phyloP scores from a whole-genome alignment of 2,888 invertebrate genomes.

The Caenorhabditis sp. region DNA sequence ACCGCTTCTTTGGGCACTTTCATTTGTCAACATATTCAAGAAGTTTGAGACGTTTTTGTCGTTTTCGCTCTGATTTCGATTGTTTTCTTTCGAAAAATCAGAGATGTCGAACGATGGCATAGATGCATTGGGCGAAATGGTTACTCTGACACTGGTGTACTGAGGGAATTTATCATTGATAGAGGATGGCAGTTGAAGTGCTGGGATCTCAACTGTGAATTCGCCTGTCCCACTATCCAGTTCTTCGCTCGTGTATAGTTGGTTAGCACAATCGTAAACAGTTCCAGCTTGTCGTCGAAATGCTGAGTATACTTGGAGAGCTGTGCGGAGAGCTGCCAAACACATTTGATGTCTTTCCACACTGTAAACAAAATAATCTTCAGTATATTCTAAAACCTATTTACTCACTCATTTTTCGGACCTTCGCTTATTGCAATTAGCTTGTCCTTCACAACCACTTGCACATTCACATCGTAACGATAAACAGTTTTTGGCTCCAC shows the following conservation, averaged over 20 bases:
- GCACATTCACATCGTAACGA: slow-evolving; percentile 13
- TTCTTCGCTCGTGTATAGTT: slow-evolving; percentile 10
- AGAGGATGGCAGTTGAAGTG: not conserved
- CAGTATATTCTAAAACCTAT: too few relatives aligned
- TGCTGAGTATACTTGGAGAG: slow-evolving; percentile 11
- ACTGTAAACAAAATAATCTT: not conserved
- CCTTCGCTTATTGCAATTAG: not conserved
- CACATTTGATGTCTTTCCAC: slow-evolving; percentile 9
- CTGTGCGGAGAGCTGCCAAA: slow-evolving; percentile 12
- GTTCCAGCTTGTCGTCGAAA: slow-evolving; percentile 2
- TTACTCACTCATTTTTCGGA: slow-evolving; percentile 1
- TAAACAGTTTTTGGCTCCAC: slow-evolving; percentile 15
- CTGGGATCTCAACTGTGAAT: not conserved
- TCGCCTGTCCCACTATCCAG: too few relatives aligned
- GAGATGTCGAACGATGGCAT: not conserved
- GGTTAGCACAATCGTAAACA: slow-evolving; percentile 6
- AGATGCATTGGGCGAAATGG: not conserved
- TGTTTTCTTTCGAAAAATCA: slow-evolving; percentile 9
- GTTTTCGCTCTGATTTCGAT: slow-evolving; percentile 10
- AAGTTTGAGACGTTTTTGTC: slow-evolving; percentile 22
- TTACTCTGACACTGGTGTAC: not conserved
- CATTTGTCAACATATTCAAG: slow-evolving; percentile 24
- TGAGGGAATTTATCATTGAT: not conserved
- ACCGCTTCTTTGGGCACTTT: slow-evolving; percentile 3
- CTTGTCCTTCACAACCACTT: not conserved